A percentile compares a stretch with the other conserved stretches of the same genome.
Evolutionary conservation across 1,140 invertebrate genomes (phyloP).

Genomic region (Drosophila ficusphila): DNA sequence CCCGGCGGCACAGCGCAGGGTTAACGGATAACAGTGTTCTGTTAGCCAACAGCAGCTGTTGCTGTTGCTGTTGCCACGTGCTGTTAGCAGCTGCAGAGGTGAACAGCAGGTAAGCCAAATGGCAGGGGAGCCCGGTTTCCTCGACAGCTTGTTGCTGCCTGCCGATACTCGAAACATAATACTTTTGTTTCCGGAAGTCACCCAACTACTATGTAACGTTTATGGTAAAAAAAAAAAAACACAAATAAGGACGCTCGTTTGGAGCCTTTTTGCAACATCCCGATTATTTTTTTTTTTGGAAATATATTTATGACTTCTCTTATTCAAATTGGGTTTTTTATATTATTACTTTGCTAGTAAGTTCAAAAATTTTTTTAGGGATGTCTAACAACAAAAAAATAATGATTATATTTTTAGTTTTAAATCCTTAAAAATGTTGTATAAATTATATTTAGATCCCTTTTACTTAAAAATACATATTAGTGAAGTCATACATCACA

Average conservation of each 20-base stretch:
- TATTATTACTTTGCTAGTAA: too few species aligned
- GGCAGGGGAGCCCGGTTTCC: constrained; percentile 1
- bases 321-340: too few species aligned
- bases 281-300: too few species aligned
- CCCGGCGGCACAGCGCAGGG: background rate
- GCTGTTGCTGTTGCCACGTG: constrained; percentile 52
- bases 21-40: constrained; percentile 11
- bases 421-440: too few species aligned
- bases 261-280: too few species aligned
- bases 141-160: constrained; percentile 49
- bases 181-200: constrained; percentile 27
- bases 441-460: too few species aligned
- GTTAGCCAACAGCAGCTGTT: constrained; percentile 27
- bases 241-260: background rate
- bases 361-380: too few species aligned
- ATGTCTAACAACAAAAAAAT: too few species aligned
- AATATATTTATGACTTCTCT: too few species aligned
- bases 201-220: background rate
- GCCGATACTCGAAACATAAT: constrained; percentile 34
- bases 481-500: too few species aligned
- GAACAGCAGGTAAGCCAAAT: constrained; percentile 36
- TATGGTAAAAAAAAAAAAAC: background rate
- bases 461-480: too few species aligned
- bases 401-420: too few species aligned
- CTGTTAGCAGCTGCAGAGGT: constrained; percentile 57